Percentiles rank a stretch among this genome's conserved stretches.
Evolutionary conservation across 2,888 invertebrate genomes (phyloP).

Genomic region (Adelognathus sp.): DNA sequence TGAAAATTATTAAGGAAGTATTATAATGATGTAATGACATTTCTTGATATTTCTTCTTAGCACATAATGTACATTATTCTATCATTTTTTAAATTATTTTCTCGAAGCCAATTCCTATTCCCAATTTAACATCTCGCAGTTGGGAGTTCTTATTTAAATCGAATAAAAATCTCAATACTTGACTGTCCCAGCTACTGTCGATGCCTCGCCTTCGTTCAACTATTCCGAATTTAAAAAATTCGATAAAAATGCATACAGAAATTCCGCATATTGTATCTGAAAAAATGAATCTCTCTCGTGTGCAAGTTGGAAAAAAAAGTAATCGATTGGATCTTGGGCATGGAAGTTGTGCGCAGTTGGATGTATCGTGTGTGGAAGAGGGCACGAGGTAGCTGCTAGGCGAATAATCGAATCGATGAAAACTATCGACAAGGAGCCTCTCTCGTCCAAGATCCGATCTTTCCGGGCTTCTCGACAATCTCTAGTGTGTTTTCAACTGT

Average conservation of each 20-base stretch:
- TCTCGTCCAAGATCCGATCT: conserved; percentile 40
- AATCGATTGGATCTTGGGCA: conserved; percentile 29
- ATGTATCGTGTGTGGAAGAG: not conserved
- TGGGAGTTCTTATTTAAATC: too few species aligned
- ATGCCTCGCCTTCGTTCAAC: too few species aligned
- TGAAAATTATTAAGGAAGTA: too few species aligned
- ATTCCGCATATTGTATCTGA: not conserved
- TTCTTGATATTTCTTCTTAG: too few species aligned
- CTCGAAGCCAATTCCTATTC: too few species aligned
- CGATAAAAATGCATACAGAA: not conserved
- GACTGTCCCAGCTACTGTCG: too few species aligned
- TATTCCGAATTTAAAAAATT: too few species aligned
- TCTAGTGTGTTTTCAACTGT: not conserved
- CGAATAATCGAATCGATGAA: conserved; percentile 51
- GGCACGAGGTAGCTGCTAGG: not conserved
- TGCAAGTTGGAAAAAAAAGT: not conserved
- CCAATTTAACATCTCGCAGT: too few species aligned
- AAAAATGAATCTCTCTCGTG: not conserved
- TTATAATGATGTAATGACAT: too few species aligned
- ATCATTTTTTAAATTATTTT: too few species aligned
- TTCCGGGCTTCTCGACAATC: conserved; percentile 47
- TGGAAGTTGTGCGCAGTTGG: not conserved
- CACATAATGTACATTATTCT: too few species aligned
- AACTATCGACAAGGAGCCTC: conserved; percentile 41
- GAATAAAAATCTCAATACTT: too few species aligned